Evolutionary conservation across 1,140 invertebrate species (phyloP), one percentile per base, ranked within the genome.

Genomic region (Chironomus striatipennis): DNA sequence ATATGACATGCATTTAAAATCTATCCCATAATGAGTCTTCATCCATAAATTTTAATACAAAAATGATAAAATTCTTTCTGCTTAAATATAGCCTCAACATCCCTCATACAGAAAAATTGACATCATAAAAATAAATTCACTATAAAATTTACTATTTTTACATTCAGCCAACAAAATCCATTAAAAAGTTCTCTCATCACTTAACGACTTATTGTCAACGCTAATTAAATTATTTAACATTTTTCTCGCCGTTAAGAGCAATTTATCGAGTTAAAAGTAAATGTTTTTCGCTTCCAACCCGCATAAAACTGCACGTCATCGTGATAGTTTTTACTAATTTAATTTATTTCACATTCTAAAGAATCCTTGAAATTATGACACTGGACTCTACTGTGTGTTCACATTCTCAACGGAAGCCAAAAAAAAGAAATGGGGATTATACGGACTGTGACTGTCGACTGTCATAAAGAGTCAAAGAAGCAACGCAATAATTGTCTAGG

Each of bases 271-370:
- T 34, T 34, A 34, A 34, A 34, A 34, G 5, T 34, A 34, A 34
- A 34, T 34, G 24, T 2, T n/a, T n/a, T n/a, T 5, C 24, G 24
- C 24, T 34, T 34, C 24, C 24, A 34, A 5, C 5, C 24, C 24
- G 5, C 24, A 34, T 34, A 34, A 34, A 34, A 34, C 24, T 5
- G 1, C 24, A 34, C 1, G 5, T 34, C 24, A 2, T 34, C 24
- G 1, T 34, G 43, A 15, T 47, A 47, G 12, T 57, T 57, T 57
- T 15, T 57, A 5, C n/a, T 57, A 57, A 57, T 57, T 57, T 15
- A 57, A 57, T 57, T 57, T 57, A 57, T n/a, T 57, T 57, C 47
- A 57, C 47, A 57, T 57, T n/a, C 12, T n/a, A 47, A 47, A 47
- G n/a, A 57, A 57, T 57, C 10, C 47, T 57, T n/a, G n/a, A 57